These are phyloP conservation scores for Dromas ardeola DNA, from an alignment of 2,113 vertebrate species.

Conservation along the genomic window DNA sequence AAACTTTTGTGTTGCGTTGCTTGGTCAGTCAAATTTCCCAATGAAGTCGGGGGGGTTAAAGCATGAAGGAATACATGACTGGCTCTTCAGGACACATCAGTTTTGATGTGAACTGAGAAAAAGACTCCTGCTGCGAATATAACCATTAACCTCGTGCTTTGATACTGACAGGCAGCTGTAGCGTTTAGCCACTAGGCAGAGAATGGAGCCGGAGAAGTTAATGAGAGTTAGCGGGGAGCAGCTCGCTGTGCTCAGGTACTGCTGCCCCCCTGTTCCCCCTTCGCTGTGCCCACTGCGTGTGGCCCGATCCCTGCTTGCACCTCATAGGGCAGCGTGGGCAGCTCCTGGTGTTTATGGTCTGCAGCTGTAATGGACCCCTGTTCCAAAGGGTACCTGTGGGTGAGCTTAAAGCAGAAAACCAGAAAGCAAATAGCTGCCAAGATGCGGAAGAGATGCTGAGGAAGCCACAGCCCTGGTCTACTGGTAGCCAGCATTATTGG, in stretches of 20 bases:
- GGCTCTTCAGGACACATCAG: not conserved
- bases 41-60: not conserved
- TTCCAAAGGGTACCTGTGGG: not conserved
- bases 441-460: not conserved
- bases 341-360: not conserved
- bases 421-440: not conserved
- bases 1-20: not conserved
- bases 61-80: not conserved
- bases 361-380: too few species aligned
- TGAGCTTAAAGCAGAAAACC: not conserved
- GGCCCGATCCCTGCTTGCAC: not conserved
- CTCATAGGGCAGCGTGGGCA: rapidly evolving
- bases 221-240: not conserved
- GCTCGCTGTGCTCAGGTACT: not conserved
- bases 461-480: not conserved
- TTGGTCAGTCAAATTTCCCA: not conserved
- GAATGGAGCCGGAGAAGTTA: not conserved
- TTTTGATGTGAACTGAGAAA: not conserved
- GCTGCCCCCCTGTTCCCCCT: not conserved
- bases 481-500: not conserved
- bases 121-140: not conserved
- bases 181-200: not conserved
- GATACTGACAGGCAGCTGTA: not conserved
- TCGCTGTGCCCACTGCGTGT: rapidly evolving
- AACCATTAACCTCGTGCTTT: not conserved